Percentiles rank a stretch among this genome's conserved stretches.
phyloP scores from a whole-genome alignment of 2,113 vertebrate genomes.

The Nerophis ophidion region DNA sequence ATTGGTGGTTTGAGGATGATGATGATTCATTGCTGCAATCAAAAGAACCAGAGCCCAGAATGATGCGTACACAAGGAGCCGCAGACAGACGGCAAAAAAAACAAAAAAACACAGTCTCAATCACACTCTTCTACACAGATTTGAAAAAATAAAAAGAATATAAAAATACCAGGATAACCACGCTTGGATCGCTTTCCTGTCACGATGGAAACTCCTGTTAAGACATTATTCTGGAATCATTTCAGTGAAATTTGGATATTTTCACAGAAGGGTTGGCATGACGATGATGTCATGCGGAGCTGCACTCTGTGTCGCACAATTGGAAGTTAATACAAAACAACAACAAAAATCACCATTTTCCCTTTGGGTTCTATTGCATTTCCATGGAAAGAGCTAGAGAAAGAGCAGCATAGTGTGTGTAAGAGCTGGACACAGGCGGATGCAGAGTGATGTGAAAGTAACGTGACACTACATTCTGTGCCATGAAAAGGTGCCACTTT shows the following conservation, averaged over 20 bases:
- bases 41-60: slow-evolving; percentile 59
- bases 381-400: slow-evolving; percentile 36
- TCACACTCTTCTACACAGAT: slow-evolving; percentile 36
- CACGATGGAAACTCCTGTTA: slow-evolving; percentile 53
- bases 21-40: slow-evolving; percentile 66
- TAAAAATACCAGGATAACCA: slow-evolving; percentile 19
- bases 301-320: slow-evolving; percentile 4
- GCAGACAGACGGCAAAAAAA: slow-evolving; percentile 40
- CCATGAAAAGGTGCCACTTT: neutral
- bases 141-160: slow-evolving; percentile 17
- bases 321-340: slow-evolving; percentile 13
- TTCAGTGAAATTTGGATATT: slow-evolving; percentile 29
- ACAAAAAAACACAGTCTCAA: slow-evolving; percentile 26
- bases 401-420: slow-evolving; percentile 38
- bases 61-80: slow-evolving; percentile 54
- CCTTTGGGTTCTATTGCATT: slow-evolving; percentile 14
- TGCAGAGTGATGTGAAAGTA: slow-evolving; percentile 15
- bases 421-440: slow-evolving; percentile 1
- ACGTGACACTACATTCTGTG: slow-evolving; percentile 36
- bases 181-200: slow-evolving; percentile 40
- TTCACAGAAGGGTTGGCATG: slow-evolving; percentile 6
- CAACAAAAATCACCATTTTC: slow-evolving; percentile 15
- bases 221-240: slow-evolving; percentile 58
- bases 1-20: slow-evolving; percentile 59
- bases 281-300: slow-evolving; percentile 4